Evolutionary conservation across 2,113 vertebrate genomes (phyloP).

Genomic region (Hepsetus odoe): DNA sequence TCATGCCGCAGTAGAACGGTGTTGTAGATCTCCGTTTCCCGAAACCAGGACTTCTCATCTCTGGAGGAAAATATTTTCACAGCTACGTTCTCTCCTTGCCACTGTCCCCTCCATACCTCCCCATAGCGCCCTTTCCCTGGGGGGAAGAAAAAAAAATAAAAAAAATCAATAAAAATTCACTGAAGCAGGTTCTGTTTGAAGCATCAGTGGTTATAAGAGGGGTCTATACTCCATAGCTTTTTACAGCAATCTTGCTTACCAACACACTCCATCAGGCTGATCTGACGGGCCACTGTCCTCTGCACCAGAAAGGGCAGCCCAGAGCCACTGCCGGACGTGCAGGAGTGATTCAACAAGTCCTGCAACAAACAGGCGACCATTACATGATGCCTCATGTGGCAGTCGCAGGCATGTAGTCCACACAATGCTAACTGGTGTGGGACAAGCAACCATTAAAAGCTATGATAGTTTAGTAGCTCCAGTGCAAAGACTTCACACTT

Average conservation of each 20-base stretch:
- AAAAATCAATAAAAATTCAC: background rate
- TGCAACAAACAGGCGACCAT: conserved; percentile 59
- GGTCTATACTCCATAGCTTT: background rate
- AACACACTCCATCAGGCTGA: conserved; percentile 94
- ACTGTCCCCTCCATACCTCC: conserved; percentile 83
- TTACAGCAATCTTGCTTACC: conserved; percentile 72
- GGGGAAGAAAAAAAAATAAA: background rate
- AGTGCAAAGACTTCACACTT: too few species aligned
- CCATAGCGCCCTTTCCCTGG: conserved; percentile 81
- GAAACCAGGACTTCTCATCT: conserved; percentile 83
- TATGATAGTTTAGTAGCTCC: too few species aligned
- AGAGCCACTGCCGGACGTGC: conserved; percentile 96
- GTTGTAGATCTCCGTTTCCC: conserved; percentile 83
- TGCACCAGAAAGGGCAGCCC: conserved; percentile 97
- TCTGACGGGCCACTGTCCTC: conserved; percentile 96
- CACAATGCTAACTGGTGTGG: too few species aligned
- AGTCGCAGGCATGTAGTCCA: too few species aligned
- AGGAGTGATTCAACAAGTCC: conserved; percentile 96
- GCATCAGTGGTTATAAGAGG: background rate
- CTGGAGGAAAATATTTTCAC: conserved; percentile 83
- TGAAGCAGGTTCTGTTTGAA: too few species aligned
- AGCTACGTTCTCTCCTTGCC: conserved; percentile 82
- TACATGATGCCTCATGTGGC: too few species aligned
- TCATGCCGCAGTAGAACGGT: conserved; percentile 81
- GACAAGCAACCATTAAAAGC: too few species aligned